Conservation (phyloP, 1,140 invertebrate genomes). For the Drosophila melanica region DNA sequence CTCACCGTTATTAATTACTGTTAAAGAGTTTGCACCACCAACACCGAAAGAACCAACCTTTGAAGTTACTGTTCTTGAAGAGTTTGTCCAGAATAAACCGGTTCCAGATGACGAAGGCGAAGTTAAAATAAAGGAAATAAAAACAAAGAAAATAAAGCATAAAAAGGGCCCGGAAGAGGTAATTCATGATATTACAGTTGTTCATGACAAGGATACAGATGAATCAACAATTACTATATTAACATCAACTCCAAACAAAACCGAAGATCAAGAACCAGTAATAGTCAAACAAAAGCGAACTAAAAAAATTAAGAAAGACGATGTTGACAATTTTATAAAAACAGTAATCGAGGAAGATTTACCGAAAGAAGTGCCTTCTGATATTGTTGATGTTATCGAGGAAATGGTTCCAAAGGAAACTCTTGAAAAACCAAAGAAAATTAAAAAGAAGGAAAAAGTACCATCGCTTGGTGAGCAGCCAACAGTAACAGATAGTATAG, state of each 20-base stretch:
- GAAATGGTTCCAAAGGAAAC: conserved; percentile 11
- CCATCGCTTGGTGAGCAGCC: conserved; percentile 23
- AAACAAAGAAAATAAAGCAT: conserved; percentile 77
- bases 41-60: conserved; percentile 66
- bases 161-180: conserved; percentile 63
- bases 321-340: conserved; percentile 68
- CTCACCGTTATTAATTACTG: conserved; percentile 47
- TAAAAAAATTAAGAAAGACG: conserved; percentile 69
- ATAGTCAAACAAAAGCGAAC: conserved; percentile 63
- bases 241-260: conserved; percentile 59
- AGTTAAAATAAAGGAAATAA: conserved; percentile 69
- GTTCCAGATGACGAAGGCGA: conserved; percentile 54
- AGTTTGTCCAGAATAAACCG: conserved; percentile 55
- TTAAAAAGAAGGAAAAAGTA: conserved; percentile 47
- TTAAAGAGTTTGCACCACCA: conserved; percentile 70
- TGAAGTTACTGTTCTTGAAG: conserved; percentile 64
- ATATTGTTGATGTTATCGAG: conserved; percentile 31
- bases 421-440: conserved; percentile 32
- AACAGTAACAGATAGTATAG: conserved; percentile 11
- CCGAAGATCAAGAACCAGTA: conserved; percentile 56
- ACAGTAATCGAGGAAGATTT: conserved; percentile 61
- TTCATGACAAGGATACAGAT: conserved; percentile 78
- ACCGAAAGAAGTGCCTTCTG: conserved; percentile 48
- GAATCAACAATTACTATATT: conserved; percentile 70
- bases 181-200: conserved; percentile 66